Percentiles rank a stretch among this genome's conserved stretches.
These are phyloP conservation scores for Myopa tessellatipennis DNA, from an alignment of 2,888 invertebrate genomes.

Conservation along the genomic window DNA sequence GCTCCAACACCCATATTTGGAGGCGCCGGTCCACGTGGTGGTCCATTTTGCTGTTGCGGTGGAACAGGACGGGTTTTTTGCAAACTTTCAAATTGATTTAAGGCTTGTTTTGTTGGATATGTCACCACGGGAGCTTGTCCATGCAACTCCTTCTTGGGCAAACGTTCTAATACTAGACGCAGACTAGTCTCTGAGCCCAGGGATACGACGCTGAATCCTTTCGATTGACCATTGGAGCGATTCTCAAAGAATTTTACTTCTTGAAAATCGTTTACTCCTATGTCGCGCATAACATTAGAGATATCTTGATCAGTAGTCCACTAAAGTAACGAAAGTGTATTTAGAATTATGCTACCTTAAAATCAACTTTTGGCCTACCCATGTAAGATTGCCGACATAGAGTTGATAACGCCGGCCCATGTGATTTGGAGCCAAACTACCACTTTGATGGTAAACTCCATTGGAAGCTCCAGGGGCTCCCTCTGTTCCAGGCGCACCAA, in stretches of 20 bases:
- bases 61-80: slow-evolving; percentile 90
- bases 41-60: slow-evolving; percentile 73
- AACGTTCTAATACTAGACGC: slow-evolving; percentile 88
- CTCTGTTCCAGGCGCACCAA: slow-evolving; percentile 69
- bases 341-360: slow-evolving; percentile 40
- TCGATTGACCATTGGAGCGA: slow-evolving; percentile 97
- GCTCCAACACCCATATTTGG: slow-evolving; percentile 64
- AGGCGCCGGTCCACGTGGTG: slow-evolving; percentile 69
- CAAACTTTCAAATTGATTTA: slow-evolving; percentile 90
- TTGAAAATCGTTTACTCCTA: slow-evolving; percentile 92
- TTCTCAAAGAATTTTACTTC: slow-evolving; percentile 99
- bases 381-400: slow-evolving; percentile 98
- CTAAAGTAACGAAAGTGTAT: slow-evolving; percentile 70
- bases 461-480: slow-evolving; percentile 73
- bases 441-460: slow-evolving; percentile 78
- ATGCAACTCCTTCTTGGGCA: slow-evolving; percentile 95
- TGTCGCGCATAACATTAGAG: slow-evolving; percentile 85
- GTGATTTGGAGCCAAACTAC: slow-evolving; percentile 77
- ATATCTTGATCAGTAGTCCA: slow-evolving; percentile 99
- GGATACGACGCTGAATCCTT: slow-evolving; percentile 97
- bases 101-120: slow-evolving; percentile 90
- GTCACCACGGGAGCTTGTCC: slow-evolving; percentile 96
- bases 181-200: slow-evolving; percentile 93
- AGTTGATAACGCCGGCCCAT: slow-evolving; percentile 86
- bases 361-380: slow-evolving; percentile 76